Percentiles rank a stretch among this genome's conserved stretches.
phyloP scores from a whole-genome alignment of 2,113 vertebrate genomes.

The Sapajus apella region DNA sequence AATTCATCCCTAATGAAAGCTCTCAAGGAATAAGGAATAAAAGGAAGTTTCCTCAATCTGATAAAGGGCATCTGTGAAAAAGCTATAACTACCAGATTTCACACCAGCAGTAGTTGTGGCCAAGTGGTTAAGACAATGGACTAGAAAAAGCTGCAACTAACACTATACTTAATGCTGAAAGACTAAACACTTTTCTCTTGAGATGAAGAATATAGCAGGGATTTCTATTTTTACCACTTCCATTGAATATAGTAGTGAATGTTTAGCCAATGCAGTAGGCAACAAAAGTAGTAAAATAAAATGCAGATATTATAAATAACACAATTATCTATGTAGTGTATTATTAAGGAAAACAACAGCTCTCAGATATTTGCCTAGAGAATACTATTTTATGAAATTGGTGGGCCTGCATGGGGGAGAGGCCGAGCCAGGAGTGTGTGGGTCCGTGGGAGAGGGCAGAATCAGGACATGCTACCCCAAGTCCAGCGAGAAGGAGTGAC shows the following conservation, averaged over 20 bases:
- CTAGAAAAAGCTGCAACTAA: neutral
- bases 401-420: neutral
- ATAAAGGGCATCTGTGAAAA: neutral
- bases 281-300: neutral
- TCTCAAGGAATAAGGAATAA: neutral
- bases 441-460: slow-evolving; percentile 60
- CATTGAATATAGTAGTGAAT: neutral
- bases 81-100: too few species aligned
- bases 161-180: neutral
- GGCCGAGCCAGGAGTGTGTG: slow-evolving; percentile 15
- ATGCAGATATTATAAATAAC: neutral
- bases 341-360: neutral
- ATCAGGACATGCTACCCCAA: slow-evolving; percentile 52
- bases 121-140: too few species aligned
- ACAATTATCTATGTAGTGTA: neutral
- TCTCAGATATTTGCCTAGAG: neutral
- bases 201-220: neutral
- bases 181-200: neutral
- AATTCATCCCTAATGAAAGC: slow-evolving; percentile 1
- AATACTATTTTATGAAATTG: neutral
- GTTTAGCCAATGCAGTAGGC: neutral
- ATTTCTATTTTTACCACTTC: neutral
- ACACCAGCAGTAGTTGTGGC: too few species aligned
- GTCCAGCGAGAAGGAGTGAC: neutral
- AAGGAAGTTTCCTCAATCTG: neutral